These are phyloP conservation scores for Myotis brandtii DNA, from an alignment of 2,113 vertebrate genomes.

Conservation along the genomic window DNA sequence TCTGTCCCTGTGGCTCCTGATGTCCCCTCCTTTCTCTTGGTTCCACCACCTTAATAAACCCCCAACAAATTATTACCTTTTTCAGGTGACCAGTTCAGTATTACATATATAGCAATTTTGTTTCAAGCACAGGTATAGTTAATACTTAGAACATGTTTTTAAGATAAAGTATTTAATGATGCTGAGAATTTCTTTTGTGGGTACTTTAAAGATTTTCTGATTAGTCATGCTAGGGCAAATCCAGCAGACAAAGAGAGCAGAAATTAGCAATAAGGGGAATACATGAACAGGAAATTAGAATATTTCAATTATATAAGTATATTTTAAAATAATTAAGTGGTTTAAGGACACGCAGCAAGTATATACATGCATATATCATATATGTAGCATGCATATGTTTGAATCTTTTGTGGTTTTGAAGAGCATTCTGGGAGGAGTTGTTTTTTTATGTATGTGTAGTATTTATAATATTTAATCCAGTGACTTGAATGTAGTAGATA, in stretches of 20 bases:
- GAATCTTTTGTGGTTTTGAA: conserved; percentile 32
- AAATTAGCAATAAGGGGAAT: conserved; percentile 41
- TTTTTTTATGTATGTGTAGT: neutral
- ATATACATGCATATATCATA: neutral
- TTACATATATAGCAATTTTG: neutral
- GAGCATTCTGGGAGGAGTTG: neutral
- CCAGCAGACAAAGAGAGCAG: neutral
- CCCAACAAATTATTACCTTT: neutral
- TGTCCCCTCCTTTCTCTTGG: neutral
- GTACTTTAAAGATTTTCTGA: neutral
- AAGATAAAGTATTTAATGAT: conserved; percentile 31
- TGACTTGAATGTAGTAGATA: neutral
- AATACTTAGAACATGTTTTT: conserved; percentile 7
- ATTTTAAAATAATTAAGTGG: conserved; percentile 37
- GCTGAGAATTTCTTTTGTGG: conserved; percentile 39
- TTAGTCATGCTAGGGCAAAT: neutral
- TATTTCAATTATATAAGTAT: neutral
- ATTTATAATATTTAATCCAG: conserved; percentile 11
- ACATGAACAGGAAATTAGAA: conserved; percentile 23
- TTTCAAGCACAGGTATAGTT: neutral
- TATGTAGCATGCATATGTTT: neutral
- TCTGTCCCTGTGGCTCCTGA: neutral
- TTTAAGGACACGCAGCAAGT: neutral
- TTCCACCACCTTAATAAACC: neutral
- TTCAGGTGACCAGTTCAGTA: too few species aligned